phyloP scores from a whole-genome alignment of 2,888 invertebrate species.

The Perizoma affinitatum region DNA sequence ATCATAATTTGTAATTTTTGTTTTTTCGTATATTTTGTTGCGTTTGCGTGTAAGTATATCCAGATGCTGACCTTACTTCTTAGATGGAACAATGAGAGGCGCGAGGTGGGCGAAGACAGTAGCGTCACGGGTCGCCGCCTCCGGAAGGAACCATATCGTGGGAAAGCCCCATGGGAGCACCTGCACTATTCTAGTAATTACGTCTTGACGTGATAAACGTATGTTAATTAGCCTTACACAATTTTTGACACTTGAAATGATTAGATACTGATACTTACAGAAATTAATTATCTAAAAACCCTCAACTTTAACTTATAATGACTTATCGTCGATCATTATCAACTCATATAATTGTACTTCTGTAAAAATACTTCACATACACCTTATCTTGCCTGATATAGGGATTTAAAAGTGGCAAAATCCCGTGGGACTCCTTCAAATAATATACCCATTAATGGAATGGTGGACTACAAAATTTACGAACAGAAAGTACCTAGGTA shows the following conservation, averaged over 20 bases:
- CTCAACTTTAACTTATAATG: too few relatives aligned
- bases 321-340: too few relatives aligned
- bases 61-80: conserved; percentile 27
- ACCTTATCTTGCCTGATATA: too few relatives aligned
- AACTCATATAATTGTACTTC: too few relatives aligned
- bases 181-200: conserved; percentile 61
- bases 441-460: too few relatives aligned
- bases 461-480: too few relatives aligned
- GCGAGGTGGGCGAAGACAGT: conserved; percentile 66
- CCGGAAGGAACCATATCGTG: conserved; percentile 79
- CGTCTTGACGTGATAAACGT: conserved; percentile 34
- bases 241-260: conserved; percentile 9
- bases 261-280: background rate
- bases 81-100: conserved; percentile 59
- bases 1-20: too few relatives aligned
- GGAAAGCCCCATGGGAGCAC: conserved; percentile 61
- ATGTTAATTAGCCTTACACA: conserved; percentile 24
- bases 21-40: too few relatives aligned
- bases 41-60: background rate
- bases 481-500: too few relatives aligned
- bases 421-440: conserved; percentile 1
- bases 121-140: conserved; percentile 78
- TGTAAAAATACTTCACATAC: too few relatives aligned
- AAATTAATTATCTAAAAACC: too few relatives aligned
- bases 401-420: background rate